Percentiles rank a stretch among this genome's conserved stretches.
Evolutionary conservation across 2,797 vertebrate species (phyloP).

Genomic region (Schizopygopsis pylzovi): DNA sequence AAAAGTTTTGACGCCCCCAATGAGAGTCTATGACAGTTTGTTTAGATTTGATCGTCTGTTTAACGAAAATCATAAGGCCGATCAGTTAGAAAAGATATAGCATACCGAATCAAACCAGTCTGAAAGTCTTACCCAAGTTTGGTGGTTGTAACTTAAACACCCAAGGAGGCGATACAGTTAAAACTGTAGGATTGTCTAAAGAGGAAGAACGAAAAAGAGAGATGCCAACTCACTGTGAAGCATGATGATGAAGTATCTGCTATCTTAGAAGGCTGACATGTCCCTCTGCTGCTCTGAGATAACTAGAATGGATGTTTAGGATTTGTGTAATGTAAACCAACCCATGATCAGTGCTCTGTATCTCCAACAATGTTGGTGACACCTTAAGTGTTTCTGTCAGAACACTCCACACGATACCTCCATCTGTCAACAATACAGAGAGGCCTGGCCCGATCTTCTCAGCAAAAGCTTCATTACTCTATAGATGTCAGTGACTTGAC

Average conservation of each 20-base stretch:
- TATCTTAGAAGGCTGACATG: not conserved
- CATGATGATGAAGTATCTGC: conserved; percentile 1
- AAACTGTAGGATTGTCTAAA: too few species aligned
- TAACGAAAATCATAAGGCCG: not conserved
- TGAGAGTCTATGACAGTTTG: too few species aligned
- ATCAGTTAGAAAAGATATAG: not conserved
- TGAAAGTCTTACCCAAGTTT: too few species aligned
- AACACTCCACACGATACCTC: not conserved
- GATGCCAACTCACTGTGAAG: too few species aligned
- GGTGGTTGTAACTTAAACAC: too few species aligned
- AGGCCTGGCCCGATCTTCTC: not conserved
- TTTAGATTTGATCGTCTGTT: too few species aligned
- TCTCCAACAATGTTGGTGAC: not conserved
- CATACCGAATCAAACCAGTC: not conserved
- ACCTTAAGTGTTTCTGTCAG: conserved; percentile 17
- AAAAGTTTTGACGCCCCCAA: not conserved
- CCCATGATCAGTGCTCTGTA: not conserved
- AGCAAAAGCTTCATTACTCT: conserved; percentile 43
- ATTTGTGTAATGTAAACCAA: not conserved
- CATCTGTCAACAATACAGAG: conserved; percentile 34
- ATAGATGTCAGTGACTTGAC: not conserved
- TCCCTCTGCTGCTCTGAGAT: not conserved
- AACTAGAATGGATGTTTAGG: not conserved
- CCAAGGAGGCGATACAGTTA: too few species aligned
- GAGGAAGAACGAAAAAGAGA: too few species aligned